These are phyloP conservation scores for Tragopan temminckii DNA, from an alignment of 2,797 vertebrate genomes.

Conservation along the genomic window DNA sequence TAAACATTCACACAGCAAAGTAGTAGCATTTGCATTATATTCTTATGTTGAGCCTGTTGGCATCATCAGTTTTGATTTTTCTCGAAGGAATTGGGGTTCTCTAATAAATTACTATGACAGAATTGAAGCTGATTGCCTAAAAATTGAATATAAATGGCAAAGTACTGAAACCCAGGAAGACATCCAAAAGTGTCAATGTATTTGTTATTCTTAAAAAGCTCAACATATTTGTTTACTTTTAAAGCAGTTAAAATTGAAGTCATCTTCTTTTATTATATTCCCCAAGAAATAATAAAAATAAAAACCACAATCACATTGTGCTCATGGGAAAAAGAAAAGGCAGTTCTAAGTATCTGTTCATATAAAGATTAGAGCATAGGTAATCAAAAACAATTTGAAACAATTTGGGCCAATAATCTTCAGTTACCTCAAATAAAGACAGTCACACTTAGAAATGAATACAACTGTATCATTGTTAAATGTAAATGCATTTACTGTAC, in stretches of 20 bases:
- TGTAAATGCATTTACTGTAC: background rate
- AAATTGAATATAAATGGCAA: slow-evolving; percentile 68
- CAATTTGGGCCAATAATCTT: slow-evolving; percentile 72
- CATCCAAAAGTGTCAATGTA: slow-evolving; percentile 54
- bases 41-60: slow-evolving; percentile 19
- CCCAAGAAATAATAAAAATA: slow-evolving; percentile 63
- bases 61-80: slow-evolving; percentile 49
- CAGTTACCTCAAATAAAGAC: slow-evolving; percentile 69
- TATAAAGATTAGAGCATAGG: slow-evolving; percentile 56
- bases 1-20: slow-evolving; percentile 20
- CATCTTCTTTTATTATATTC: slow-evolving; percentile 61
- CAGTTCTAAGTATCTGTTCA: slow-evolving; percentile 51
- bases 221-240: slow-evolving; percentile 72
- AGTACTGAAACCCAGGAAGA: slow-evolving; percentile 55
- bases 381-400: slow-evolving; percentile 74
- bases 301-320: slow-evolving; percentile 26
- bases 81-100: slow-evolving; percentile 36
- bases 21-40: slow-evolving; percentile 15
- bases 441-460: slow-evolving; percentile 43
- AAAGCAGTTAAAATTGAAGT: slow-evolving; percentile 70
- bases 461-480: slow-evolving; percentile 30
- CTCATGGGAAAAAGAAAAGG: slow-evolving; percentile 46
- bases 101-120: slow-evolving; percentile 57
- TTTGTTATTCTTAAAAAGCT: slow-evolving; percentile 69
- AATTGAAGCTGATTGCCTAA: slow-evolving; percentile 59